These are phyloP conservation scores for Rutpela maculata DNA, from an alignment of 2,888 invertebrate genomes.

Conservation along the genomic window DNA sequence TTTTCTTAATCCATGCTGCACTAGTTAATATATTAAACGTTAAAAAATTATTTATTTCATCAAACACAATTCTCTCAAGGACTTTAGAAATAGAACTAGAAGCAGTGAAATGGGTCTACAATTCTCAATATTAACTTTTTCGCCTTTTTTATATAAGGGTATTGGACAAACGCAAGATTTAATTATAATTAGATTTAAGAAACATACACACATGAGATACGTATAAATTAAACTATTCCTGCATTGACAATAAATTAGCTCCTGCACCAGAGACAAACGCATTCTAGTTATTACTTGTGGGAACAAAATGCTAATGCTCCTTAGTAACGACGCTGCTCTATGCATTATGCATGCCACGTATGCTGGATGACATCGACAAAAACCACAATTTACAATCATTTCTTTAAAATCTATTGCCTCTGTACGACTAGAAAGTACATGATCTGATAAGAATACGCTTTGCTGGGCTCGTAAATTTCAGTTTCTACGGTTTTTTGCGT, in stretches of 20 bases:
- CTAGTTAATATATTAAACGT: no score
- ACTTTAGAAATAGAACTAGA: no score
- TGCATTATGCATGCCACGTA: not conserved
- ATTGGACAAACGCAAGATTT: no score
- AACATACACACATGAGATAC: not conserved
- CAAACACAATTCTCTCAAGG: no score
- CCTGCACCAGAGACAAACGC: not conserved
- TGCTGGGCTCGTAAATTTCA: not conserved
- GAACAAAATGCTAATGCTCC: not conserved
- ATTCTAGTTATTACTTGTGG: not conserved
- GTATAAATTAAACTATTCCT: no score
- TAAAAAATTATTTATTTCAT: no score
- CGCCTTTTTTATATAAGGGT: no score
- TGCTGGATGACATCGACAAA: not conserved
- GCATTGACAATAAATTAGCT: not conserved
- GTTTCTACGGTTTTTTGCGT: not conserved
- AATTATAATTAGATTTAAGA: not conserved
- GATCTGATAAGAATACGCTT: not conserved
- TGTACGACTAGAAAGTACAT: constrained; percentile 7
- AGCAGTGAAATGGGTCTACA: no score
- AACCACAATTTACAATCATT: not conserved
- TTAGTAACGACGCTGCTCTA: constrained; percentile 1
- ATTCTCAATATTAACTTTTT: no score
- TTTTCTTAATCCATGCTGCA: no score
- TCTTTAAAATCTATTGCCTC: not conserved